Base-by-base conservation (phyloP, 2,113 vertebrate species). In the Megaceryle maxima region DNA sequence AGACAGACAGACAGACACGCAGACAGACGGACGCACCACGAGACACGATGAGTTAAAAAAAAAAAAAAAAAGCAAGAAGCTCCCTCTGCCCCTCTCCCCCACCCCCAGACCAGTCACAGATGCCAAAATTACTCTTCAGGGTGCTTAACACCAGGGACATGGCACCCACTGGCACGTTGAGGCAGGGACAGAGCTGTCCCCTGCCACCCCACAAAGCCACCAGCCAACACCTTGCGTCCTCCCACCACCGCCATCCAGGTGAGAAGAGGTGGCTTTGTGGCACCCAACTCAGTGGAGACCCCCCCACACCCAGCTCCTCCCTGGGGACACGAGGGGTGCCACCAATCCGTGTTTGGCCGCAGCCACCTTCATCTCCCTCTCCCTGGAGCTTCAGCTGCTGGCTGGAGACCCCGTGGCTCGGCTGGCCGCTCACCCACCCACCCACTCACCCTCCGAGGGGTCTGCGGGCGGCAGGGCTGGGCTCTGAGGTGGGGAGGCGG, bases 401-500 rank as follows among this genome's bases (percentile, higher is more conserved):
- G 2, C 25, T 22, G 55, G 31, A 44, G 39, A 41, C 62, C 62
- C 56, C 3, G 2, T 22, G 48, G 19, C 21, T 28, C 1, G 3
- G 26, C 29, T 6, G 8, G 63, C 20, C 4, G 2, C 57, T 74
- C 26, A 4, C 33, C 43, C 15, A 20, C 46, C 53, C 63, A 28
- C 46, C 51, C 62, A 28, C 98, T 98, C 97, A 98, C 98, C 98
- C 24, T 98, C 98, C 4, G 67, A 16, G 50, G 97, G 84, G 94
- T 97, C 96, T 4, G 88, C 62, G 5, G 98, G 98, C 1, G 72
- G 95, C 1, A 57, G 85, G 21, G 59, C 35, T 0, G 94, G 97
- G 66, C 85, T 98, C 90, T 33, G 90, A 2, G 37, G 94, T 2
- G 88, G 96, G 55, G 63, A 97, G 11, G 82, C 43, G 2, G 94